These are phyloP conservation scores for Tupaia tana DNA, from an alignment of 2,113 vertebrate species.

Conservation along the genomic window DNA sequence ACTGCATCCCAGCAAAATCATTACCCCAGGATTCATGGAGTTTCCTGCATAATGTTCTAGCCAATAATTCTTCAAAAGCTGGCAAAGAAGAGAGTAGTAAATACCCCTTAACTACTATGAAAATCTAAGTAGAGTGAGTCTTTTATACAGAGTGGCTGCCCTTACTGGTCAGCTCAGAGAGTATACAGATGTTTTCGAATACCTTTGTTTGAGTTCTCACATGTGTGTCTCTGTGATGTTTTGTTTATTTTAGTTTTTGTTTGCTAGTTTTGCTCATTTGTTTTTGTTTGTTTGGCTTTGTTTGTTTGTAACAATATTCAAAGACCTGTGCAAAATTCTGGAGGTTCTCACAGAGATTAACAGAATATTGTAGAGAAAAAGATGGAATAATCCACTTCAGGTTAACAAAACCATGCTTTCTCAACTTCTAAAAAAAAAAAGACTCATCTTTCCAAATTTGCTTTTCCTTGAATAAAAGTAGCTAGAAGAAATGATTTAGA, in stretches of 20 bases:
- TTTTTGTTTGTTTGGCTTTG: background rate
- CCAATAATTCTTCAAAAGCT: slow-evolving; percentile 94
- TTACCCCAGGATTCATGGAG: slow-evolving; percentile 91
- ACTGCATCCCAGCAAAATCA: slow-evolving; percentile 91
- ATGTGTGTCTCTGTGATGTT: background rate
- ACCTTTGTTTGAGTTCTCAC: background rate
- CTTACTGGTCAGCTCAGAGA: background rate
- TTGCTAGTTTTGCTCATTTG: background rate
- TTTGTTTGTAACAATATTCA: background rate
- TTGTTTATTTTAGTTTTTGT: background rate
- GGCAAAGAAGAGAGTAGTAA: slow-evolving; percentile 66
- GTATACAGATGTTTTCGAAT: background rate
- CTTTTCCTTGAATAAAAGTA: slow-evolving; percentile 39
- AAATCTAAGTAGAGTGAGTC: background rate
- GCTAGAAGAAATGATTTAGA: background rate
- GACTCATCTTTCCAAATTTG: background rate
- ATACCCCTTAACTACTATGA: background rate
- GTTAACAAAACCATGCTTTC: slow-evolving; percentile 2
- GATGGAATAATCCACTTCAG: background rate
- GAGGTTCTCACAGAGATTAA: background rate
- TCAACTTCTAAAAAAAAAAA: slow-evolving; percentile 28
- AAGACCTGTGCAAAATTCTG: slow-evolving; percentile 34
- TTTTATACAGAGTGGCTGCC: background rate
- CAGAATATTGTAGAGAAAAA: background rate
- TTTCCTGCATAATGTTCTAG: slow-evolving; percentile 89